Percentiles rank a stretch among this genome's conserved stretches.
Conservation (phyloP, 2,888 invertebrate species). For the Margaritifera margaritifera region DNA sequence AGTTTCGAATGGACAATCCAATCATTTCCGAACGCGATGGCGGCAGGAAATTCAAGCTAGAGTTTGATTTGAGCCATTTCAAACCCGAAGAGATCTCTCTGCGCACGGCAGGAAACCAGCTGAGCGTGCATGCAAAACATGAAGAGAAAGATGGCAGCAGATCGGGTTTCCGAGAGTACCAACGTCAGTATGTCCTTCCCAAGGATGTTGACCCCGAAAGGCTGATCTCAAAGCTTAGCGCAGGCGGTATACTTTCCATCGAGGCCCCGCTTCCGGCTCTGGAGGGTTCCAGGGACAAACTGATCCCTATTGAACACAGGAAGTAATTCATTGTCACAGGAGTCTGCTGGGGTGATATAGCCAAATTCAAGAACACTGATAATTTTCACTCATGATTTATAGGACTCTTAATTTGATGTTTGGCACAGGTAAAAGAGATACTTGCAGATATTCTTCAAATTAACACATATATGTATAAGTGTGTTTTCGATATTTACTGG, state of each 20-base stretch:
- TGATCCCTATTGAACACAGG: constrained; percentile 81
- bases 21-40: constrained; percentile 77
- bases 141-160: constrained; percentile 98
- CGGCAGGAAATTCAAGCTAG: constrained; percentile 89
- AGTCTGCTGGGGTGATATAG: neutral
- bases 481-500: too few species aligned
- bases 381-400: too few species aligned
- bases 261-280: constrained; percentile 95
- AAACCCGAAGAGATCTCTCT: constrained; percentile 96
- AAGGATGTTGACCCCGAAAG: constrained; percentile 97
- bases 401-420: too few species aligned
- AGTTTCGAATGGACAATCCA: constrained; percentile 60
- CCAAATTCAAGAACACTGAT: too few species aligned
- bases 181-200: constrained; percentile 96
- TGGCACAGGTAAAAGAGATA: too few species aligned
- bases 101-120: constrained; percentile 97
- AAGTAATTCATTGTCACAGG: neutral
- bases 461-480: too few species aligned
- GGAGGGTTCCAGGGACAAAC: constrained; percentile 80
- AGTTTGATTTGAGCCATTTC: constrained; percentile 98
- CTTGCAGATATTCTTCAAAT: too few species aligned
- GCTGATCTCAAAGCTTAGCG: constrained; percentile 95
- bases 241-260: constrained; percentile 96
- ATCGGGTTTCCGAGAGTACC: constrained; percentile 98
- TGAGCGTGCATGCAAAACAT: constrained; percentile 94